Evolutionary conservation across 2,113 vertebrate species (phyloP), one percentile per base, ranked within the genome.

Genomic region (Motacilla alba): DNA sequence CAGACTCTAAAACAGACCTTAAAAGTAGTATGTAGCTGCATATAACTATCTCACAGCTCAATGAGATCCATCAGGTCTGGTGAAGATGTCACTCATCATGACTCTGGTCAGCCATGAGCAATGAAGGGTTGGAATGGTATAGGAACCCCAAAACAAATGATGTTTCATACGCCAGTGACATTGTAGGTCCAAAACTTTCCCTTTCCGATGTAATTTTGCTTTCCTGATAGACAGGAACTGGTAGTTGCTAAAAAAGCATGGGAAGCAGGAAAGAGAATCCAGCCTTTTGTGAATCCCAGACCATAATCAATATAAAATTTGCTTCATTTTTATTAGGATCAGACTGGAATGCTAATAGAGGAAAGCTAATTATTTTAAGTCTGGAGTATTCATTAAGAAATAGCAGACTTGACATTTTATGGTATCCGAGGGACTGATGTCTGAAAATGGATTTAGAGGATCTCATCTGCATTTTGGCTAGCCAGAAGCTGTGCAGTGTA

Each of bases 71-170:
- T 58, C 12, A 37, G 3, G 9, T 60, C 30, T 62, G 26, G 9
- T 83, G 31, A 81, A 49, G n/a, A 46, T 41, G 15, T 28, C 14
- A 22, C 2, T 75, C 16, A 4, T 22, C 17, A 11, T 55, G n/a
- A 19, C 41, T 68, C n/a, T 43, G 43, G 20, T 33, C 21, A 68
- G 47, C 16, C n/a, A 9, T 37, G 24, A 62, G 39, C 9, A 75
- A 5, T 39, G 30, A 16, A 44, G 27, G 16, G 46, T 90, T 55
- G 37, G 12, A 58, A 59, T 26, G 19, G 9, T 7, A 1, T 0
- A 58, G 27, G 72, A 83, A 41, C 4, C 3, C 16, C 3, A 1
- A 26, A 27, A 43, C 1, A 0, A 26, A 21, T 12, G 14, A 4
- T 49, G n/a, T 58, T 82, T 46, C 37, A 3, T 37, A 21, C 26